Conservation (phyloP, 2,888 invertebrate genomes). For the Dasypogon diadema region DNA sequence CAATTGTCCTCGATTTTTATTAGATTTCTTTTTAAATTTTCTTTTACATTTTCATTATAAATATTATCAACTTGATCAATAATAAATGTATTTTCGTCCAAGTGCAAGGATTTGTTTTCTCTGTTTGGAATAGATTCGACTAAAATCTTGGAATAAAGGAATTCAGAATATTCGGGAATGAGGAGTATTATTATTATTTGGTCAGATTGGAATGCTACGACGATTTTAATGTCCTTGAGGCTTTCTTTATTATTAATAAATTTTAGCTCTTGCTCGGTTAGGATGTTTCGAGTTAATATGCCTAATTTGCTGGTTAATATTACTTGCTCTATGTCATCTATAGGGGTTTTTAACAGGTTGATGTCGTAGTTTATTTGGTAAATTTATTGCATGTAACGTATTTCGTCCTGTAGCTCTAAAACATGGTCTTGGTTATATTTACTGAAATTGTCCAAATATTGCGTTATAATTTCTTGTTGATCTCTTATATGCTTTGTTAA, state of each 20-base stretch:
- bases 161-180: constrained; percentile 10
- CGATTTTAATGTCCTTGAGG: constrained; percentile 9
- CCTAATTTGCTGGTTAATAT: constrained; percentile 2
- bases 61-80: neutral
- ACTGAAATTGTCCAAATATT: neutral
- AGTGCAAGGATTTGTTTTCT: neutral
- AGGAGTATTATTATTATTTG: constrained; percentile 41
- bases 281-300: constrained; percentile 30
- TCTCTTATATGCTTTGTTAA: constrained; percentile 1
- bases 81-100: neutral
- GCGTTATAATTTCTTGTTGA: neutral
- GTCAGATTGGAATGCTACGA: constrained; percentile 7
- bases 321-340: constrained; percentile 15
- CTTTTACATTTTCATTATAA: neutral
- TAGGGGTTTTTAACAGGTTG: neutral
- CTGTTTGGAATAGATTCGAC: neutral
- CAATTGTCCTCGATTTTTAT: constrained; percentile 43
- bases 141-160: neutral
- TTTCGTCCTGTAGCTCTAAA: neutral
- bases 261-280: constrained; percentile 15
- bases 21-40: constrained; percentile 16
- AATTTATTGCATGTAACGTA: neutral
- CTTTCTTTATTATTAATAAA: neutral
- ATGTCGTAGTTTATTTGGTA: constrained; percentile 21
- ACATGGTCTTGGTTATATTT: neutral